Base-by-base conservation (phyloP, 2,888 invertebrate species). In the Cosmopolites sordidus region DNA sequence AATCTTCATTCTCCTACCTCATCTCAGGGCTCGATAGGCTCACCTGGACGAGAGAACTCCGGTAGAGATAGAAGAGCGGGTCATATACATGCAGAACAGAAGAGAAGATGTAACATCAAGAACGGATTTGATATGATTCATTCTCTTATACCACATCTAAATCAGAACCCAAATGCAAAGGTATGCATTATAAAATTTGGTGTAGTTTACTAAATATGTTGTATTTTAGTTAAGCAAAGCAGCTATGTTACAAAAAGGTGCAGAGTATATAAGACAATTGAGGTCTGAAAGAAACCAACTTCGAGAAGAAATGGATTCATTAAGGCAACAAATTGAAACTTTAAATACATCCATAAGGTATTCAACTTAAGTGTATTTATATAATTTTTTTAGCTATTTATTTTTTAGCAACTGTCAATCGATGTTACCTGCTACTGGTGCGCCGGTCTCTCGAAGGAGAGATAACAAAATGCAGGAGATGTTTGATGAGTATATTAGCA, bases 1-100 rank as follows among this genome's bases (percentile, higher is more conserved):
- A 75, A 72, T 56, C 66, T 78, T 41, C 77, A 77, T 47, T 78
- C 78, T 48, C 86, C 87, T 0, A 75, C 82, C 46, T 87, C 87
- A 33, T 87, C 87, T 22, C 70, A 73, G 58, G 70, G 70, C 30
- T 71, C 73, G 27, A 60, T 71, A 29, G 71, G 71, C n/a, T 73
- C 74, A 4, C 73, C 78, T 4, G 72, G 70, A 45, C 66, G 75
- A 1, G 76, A 81, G 16, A 42, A 49, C 16, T 53, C 58, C 1
- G 43, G 40, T 60, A 68, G 80, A 62, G 85, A 89, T 69, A 78
- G 89, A 40, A 82, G 94, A 48, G 89, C 87, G 57, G 91, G 92
- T 11, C 96, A 96, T 73, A 88, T 93, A 64, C 93, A 93, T 74
- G 94, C 97, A 0, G 97, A 97, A 70, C 95, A 96, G 76, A 97